A percentile compares a stretch with the other conserved stretches of the same genome.
phyloP scores from a whole-genome alignment of 2,888 invertebrate species.

The Oxycera nigricornis region DNA sequence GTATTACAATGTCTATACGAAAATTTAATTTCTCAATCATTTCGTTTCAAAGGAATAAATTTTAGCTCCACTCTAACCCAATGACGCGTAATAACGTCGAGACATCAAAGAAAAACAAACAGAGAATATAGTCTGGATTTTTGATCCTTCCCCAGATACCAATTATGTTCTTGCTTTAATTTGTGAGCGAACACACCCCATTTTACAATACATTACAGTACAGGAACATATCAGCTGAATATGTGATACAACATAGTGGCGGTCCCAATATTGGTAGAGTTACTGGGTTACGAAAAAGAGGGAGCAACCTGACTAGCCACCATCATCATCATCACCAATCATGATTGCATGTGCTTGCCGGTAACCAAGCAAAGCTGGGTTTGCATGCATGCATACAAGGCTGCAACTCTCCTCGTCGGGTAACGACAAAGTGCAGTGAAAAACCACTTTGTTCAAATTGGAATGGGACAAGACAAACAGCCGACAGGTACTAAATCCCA shows the following conservation, averaged over 20 bases:
- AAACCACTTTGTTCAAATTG: slow-evolving; percentile 40
- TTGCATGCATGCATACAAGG: slow-evolving; percentile 1
- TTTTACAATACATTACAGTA: not conserved
- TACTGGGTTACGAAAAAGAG: not conserved
- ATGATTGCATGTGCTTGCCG: not conserved
- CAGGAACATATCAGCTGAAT: not conserved
- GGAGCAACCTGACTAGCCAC: not conserved
- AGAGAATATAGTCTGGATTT: not conserved
- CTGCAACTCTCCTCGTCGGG: not conserved
- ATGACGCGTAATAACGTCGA: no score
- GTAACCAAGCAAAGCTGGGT: not conserved
- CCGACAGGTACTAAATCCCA: slow-evolving; percentile 45
- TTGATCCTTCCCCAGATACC: not conserved
- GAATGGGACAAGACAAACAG: slow-evolving; percentile 44
- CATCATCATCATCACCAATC: not conserved
- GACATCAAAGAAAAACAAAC: not conserved
- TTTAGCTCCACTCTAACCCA: no score
- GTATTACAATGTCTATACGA: no score
- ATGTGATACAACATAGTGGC: slow-evolving; percentile 5
- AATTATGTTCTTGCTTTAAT: not conserved
- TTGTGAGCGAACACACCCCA: not conserved
- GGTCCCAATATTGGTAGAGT: not conserved
- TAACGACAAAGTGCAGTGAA: not conserved
- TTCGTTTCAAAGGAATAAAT: no score
- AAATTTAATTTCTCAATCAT: no score